phyloP scores from a whole-genome alignment of 2,797 vertebrate species.

The Malacoraja senta region DNA sequence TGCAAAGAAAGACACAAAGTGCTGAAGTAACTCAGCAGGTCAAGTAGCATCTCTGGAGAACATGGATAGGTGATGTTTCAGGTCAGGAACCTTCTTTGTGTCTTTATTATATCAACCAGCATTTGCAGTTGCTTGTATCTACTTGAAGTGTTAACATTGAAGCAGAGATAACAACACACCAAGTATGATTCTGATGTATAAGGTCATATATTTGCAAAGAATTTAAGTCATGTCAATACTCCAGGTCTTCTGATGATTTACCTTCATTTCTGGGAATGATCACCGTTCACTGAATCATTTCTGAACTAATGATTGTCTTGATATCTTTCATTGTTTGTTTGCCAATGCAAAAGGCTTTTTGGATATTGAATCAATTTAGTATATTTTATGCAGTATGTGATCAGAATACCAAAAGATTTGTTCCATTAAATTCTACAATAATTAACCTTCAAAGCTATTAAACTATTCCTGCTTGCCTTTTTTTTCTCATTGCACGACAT shows the following conservation, averaged over 20 bases:
- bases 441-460: slow-evolving; percentile 1
- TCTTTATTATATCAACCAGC: too few species aligned
- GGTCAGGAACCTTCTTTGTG: too few species aligned
- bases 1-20: too few species aligned
- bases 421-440: slow-evolving; percentile 26
- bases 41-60: too few species aligned
- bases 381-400: not conserved
- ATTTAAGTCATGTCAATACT: not conserved
- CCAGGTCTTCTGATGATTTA: not conserved
- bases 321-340: not conserved
- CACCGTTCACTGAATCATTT: not conserved
- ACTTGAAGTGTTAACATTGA: not conserved
- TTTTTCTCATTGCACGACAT: not conserved
- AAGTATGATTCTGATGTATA: not conserved
- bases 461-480: not conserved
- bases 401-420: not conserved
- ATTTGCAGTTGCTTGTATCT: too few species aligned
- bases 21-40: too few species aligned
- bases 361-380: not conserved
- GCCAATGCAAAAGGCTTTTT: not conserved
- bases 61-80: too few species aligned
- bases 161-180: not conserved
- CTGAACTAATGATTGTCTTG: not conserved
- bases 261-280: not conserved
- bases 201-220: not conserved